phyloP scores from a whole-genome alignment of 2,113 vertebrate genomes.

The Rattus rattus region DNA sequence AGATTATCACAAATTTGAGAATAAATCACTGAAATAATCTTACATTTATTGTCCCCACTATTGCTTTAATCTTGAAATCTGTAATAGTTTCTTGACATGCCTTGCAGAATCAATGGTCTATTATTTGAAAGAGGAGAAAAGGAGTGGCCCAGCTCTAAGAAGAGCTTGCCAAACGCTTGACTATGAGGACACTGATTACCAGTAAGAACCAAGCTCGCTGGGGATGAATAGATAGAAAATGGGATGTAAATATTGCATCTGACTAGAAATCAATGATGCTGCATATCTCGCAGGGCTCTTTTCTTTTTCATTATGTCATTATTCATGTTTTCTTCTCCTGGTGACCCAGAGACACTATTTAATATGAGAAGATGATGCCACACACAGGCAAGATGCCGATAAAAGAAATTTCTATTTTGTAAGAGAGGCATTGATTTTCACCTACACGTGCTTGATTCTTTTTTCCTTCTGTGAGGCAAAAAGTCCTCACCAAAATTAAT shows the following conservation, averaged over 20 bases:
- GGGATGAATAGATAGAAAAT: slow-evolving; percentile 49
- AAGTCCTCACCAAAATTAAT: not conserved
- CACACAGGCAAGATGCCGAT: not conserved
- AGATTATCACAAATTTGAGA: slow-evolving; percentile 33
- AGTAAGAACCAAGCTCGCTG: slow-evolving; percentile 22
- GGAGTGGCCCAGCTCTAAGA: not conserved
- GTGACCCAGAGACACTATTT: slow-evolving; percentile 2
- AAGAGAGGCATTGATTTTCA: slow-evolving; percentile 43
- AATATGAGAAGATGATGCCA: not conserved
- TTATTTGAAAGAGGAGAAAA: slow-evolving; percentile 42
- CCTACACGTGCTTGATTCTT: not conserved
- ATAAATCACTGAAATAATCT: slow-evolving; percentile 41
- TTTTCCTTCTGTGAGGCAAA: slow-evolving; percentile 25
- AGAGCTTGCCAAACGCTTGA: not conserved
- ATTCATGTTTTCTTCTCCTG: slow-evolving; percentile 27
- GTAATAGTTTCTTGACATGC: not conserved
- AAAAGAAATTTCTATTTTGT: slow-evolving; percentile 41
- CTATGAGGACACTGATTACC: not conserved
- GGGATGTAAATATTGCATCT: slow-evolving; percentile 45
- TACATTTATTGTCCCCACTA: not conserved
- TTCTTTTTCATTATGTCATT: slow-evolving; percentile 52
- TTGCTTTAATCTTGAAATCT: slow-evolving; percentile 38
- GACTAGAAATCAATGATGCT: slow-evolving; percentile 35
- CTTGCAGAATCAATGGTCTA: slow-evolving; percentile 12
- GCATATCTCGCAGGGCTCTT: not conserved